phyloP scores from a whole-genome alignment of 2,113 vertebrate genomes.

The Rynchops niger region DNA sequence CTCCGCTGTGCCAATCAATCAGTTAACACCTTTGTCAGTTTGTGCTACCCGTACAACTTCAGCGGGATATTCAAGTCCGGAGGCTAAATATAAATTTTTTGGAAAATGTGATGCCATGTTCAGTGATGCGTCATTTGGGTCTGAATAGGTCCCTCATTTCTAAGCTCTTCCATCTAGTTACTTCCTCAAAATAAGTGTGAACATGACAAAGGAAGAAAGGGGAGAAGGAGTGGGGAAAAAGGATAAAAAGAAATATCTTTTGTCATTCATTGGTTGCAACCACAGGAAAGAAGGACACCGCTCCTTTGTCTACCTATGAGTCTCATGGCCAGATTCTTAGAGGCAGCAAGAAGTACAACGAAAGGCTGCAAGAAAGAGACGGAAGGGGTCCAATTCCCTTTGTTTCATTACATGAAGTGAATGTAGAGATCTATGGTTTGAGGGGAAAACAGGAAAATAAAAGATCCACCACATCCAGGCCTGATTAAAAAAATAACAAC shows the following conservation, averaged over 20 bases:
- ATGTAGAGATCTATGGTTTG: not conserved
- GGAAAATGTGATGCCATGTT: conserved; percentile 5
- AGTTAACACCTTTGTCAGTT: conserved; percentile 40
- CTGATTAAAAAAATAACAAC: not conserved
- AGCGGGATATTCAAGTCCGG: not conserved
- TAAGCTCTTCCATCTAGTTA: not conserved
- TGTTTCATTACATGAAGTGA: not conserved
- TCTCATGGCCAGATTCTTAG: not conserved
- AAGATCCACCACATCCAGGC: not conserved
- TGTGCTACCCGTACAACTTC: not conserved
- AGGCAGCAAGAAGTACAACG: not conserved
- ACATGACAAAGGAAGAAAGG: not conserved
- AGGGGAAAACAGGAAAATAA: not conserved
- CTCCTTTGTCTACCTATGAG: not conserved
- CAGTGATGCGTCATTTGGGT: not conserved
- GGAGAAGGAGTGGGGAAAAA: not conserved
- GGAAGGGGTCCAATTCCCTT: not conserved
- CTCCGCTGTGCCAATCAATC: conserved; percentile 22
- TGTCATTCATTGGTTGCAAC: fast-evolving
- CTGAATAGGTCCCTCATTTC: not conserved
- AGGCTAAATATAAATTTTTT: conserved; percentile 36
- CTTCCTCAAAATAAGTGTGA: not conserved
- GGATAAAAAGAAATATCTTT: not conserved
- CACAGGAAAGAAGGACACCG: not conserved
- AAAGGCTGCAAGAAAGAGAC: not conserved